Percentiles rank a stretch among this genome's conserved stretches.
Conservation (phyloP, 2,797 vertebrate genomes). For the Mormyrus hasselquistii region DNA sequence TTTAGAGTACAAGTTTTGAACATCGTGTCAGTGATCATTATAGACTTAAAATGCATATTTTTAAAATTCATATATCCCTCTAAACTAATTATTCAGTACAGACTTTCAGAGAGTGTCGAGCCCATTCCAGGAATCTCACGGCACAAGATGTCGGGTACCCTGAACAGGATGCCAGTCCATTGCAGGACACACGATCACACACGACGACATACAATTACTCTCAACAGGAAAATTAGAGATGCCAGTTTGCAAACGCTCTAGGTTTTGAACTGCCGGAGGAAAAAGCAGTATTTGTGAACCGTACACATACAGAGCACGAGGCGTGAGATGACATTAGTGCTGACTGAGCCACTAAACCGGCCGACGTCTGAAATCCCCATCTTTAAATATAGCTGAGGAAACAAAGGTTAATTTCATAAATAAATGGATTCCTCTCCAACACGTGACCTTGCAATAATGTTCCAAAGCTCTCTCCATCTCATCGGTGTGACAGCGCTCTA, state of each 20-base stretch:
- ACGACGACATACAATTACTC: neutral
- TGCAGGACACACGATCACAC: neutral
- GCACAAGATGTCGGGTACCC: neutral
- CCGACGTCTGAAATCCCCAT: neutral
- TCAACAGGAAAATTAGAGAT: neutral
- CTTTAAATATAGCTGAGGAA: constrained; percentile 11
- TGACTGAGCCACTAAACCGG: neutral
- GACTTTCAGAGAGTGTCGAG: neutral
- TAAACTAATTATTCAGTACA: neutral
- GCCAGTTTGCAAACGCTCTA: neutral
- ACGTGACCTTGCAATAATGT: neutral
- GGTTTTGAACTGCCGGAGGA: neutral
- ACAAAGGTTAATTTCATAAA: constrained; percentile 4
- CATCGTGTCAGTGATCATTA: neutral
- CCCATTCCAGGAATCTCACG: neutral
- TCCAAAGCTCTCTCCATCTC: neutral
- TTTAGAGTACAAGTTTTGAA: neutral
- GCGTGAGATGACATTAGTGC: neutral
- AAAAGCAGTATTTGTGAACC: neutral
- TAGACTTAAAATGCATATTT: neutral
- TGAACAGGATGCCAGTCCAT: neutral
- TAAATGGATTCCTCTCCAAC: constrained; percentile 6
- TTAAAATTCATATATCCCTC: neutral
- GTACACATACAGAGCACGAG: neutral
- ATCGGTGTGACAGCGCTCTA: neutral